Percentiles rank a stretch among this genome's conserved stretches.
phyloP scores from a whole-genome alignment of 2,888 invertebrate genomes.

The Slavum lentiscoides region DNA sequence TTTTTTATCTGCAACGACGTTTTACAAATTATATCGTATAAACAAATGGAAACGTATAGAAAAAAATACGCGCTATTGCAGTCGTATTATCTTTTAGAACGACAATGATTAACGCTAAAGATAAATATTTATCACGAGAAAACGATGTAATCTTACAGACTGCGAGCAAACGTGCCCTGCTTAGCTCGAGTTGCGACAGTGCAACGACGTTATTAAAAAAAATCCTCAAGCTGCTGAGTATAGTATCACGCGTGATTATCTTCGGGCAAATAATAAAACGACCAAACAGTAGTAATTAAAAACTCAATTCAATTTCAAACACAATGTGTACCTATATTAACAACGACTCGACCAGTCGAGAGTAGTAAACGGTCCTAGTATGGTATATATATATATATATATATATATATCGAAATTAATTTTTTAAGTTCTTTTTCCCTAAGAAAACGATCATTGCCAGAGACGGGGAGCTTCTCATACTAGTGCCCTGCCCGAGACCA shows the following conservation, averaged over 20 bases:
- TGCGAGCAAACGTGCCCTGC: neutral
- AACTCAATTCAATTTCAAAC: neutral
- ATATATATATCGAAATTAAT: no score
- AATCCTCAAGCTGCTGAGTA: neutral
- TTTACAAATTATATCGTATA: no score
- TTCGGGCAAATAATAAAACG: neutral
- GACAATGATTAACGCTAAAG: neutral
- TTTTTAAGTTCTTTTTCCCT: no score
- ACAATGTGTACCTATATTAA: no score
- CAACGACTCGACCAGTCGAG: no score
- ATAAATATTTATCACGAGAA: neutral
- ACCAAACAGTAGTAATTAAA: neutral
- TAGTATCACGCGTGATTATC: neutral
- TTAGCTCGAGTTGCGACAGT: neutral
- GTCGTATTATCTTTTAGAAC: neutral
- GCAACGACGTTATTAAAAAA: conserved; percentile 5
- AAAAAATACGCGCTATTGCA: neutral
- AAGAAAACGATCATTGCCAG: neutral
- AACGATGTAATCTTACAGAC: neutral
- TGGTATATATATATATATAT: no score
- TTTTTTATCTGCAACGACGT: neutral
- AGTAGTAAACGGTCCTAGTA: neutral
- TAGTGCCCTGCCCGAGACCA: no score
- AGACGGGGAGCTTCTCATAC: no score
- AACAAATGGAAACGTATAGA: neutral